Conservation (phyloP, 35 echinoderm and acorn worm genomes). For the Amphiura filiformis region DNA sequence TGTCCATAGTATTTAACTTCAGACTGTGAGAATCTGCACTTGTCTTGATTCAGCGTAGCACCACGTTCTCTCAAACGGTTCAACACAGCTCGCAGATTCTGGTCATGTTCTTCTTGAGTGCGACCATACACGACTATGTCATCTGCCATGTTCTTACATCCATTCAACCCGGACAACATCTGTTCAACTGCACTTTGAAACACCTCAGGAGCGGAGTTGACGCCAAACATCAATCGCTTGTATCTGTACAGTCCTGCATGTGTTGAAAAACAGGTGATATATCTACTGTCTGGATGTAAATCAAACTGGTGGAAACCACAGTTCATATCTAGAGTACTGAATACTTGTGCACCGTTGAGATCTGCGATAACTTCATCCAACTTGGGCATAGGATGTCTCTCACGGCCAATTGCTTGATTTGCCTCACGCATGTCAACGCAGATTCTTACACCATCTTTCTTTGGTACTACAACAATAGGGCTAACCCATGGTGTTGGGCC, state of each 20-base stretch:
- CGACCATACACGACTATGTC: constrained; percentile 65
- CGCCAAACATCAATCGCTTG: constrained; percentile 31
- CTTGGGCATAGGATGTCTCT: constrained; percentile 50
- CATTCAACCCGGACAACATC: constrained; percentile 46
- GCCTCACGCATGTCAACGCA: constrained; percentile 72
- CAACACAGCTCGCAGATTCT: neutral
- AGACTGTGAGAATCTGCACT: constrained; percentile 26
- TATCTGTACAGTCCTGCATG: constrained; percentile 20
- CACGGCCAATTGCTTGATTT: constrained; percentile 48
- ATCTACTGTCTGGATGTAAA: constrained; percentile 22
- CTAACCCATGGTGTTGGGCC: constrained; percentile 71
- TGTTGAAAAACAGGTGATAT: constrained; percentile 18
- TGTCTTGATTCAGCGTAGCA: constrained; percentile 46
- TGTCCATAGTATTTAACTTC: constrained; percentile 51
- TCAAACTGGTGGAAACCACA: constrained; percentile 22
- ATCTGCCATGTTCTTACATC: constrained; percentile 58
- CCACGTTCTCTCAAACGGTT: constrained; percentile 33
- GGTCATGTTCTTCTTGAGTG: constrained; percentile 47
- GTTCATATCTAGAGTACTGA: constrained; percentile 35
- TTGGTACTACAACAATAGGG: constrained; percentile 60
- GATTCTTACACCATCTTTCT: constrained; percentile 28
- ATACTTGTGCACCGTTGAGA: constrained; percentile 38
- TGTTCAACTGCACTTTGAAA: constrained; percentile 10
- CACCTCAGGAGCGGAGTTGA: constrained; percentile 16
- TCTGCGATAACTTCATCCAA: constrained; percentile 53